Percentiles rank a stretch among this genome's conserved stretches.
Conservation (phyloP, 2,888 invertebrate species). For the Agrotis clavis region DNA sequence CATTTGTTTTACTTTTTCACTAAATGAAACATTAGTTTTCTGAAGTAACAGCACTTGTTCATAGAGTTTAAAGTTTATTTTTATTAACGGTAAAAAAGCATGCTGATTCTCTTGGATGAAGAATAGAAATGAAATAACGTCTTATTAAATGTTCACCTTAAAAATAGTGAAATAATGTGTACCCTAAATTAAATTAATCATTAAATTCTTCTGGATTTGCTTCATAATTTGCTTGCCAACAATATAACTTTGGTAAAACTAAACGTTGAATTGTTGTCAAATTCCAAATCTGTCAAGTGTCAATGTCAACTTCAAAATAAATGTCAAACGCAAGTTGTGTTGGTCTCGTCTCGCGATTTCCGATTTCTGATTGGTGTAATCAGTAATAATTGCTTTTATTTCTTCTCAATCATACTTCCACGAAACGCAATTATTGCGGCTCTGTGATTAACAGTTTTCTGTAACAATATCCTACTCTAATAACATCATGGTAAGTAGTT, state of each 20-base stretch:
- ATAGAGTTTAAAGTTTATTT: conserved; percentile 44
- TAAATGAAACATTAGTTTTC: neutral
- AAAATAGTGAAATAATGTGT: neutral
- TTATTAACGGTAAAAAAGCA: conserved; percentile 62
- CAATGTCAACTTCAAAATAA: neutral
- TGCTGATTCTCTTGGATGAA: neutral
- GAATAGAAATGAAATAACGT: too few species aligned
- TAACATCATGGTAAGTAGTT: conserved; percentile 60
- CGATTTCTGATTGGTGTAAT: conserved; percentile 35
- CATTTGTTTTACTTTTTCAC: neutral
- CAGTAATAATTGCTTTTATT: conserved; percentile 37
- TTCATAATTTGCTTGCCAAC: neutral
- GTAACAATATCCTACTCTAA: conserved; percentile 39
- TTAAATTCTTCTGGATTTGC: neutral
- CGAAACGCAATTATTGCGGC: conserved; percentile 39
- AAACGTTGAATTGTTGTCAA: conserved; percentile 24
- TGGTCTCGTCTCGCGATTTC: conserved; percentile 6
- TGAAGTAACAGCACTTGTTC: conserved; percentile 46
- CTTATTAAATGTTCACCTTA: neutral
- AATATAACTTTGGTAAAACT: neutral
- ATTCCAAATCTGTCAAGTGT: neutral
- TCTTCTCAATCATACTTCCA: conserved; percentile 23
- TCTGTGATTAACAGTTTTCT: conserved; percentile 22
- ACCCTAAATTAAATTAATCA: neutral
- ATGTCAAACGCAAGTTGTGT: conserved; percentile 17